A percentile compares a stretch with the other conserved stretches of the same genome.
These are phyloP conservation scores for Phanerotoma sp. DNA, from an alignment of 2,888 invertebrate genomes.

Conservation along the genomic window DNA sequence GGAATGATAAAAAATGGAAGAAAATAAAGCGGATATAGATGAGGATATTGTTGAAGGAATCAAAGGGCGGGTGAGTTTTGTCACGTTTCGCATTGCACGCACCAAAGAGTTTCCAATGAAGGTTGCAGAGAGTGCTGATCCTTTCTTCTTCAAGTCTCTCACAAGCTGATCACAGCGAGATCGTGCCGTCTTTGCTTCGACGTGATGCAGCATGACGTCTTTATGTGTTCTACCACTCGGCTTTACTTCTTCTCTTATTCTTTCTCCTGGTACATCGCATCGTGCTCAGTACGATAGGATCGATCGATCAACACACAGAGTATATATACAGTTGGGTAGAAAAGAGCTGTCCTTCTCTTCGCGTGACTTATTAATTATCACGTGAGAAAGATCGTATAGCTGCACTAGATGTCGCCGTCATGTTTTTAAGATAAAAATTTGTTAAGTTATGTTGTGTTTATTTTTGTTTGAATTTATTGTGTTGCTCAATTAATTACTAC, in stretches of 20 bases:
- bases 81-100: slow-evolving; percentile 57
- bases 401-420: background rate
- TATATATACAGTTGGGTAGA: slow-evolving; percentile 1
- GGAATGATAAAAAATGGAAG: too few species aligned
- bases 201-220: slow-evolving; percentile 49
- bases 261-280: slow-evolving; percentile 18
- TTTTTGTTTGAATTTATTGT: too few species aligned
- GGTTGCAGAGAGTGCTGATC: slow-evolving; percentile 17
- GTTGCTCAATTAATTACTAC: too few species aligned
- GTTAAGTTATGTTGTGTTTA: background rate
- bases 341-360: slow-evolving; percentile 4
- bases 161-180: slow-evolving; percentile 48
- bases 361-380: slow-evolving; percentile 21
- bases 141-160: slow-evolving; percentile 25
- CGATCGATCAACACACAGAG: slow-evolving; percentile 24
- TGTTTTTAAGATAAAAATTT: background rate
- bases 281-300: slow-evolving; percentile 22
- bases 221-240: slow-evolving; percentile 34
- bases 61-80: slow-evolving; percentile 44
- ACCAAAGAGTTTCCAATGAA: slow-evolving; percentile 37
- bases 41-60: slow-evolving; percentile 46
- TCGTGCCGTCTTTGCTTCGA: slow-evolving; percentile 40
- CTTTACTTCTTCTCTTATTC: slow-evolving; percentile 10
- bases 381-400: slow-evolving; percentile 5
- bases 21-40: slow-evolving; percentile 32